phyloP scores from a whole-genome alignment of 1,140 invertebrate genomes.

The Drosophila sechellia region DNA sequence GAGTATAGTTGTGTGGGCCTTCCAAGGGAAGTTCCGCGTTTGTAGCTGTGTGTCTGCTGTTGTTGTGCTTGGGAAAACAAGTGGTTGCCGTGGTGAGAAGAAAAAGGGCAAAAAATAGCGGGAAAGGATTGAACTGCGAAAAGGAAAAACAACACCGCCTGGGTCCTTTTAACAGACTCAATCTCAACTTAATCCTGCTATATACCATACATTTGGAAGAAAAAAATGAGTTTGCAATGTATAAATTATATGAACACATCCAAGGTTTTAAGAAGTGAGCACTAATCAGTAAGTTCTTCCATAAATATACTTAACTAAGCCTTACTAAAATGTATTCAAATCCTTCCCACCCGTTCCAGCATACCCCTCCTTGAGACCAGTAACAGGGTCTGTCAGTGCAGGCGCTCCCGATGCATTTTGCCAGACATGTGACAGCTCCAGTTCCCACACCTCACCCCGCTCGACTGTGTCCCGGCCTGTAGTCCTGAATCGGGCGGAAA shows the following conservation, averaged over 20 bases:
- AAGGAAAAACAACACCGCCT: constrained; percentile 13
- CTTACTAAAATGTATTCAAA: background rate
- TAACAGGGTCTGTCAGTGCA: constrained; percentile 11
- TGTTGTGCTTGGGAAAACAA: constrained; percentile 84
- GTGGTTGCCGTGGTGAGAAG: constrained; percentile 83
- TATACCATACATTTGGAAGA: too few relatives aligned
- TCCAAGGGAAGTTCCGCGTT: constrained; percentile 13
- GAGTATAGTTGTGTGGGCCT: constrained; percentile 1
- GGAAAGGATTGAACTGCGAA: constrained; percentile 34
- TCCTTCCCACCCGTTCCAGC: background rate
- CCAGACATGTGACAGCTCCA: constrained; percentile 66
- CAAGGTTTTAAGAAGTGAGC: too few relatives aligned
- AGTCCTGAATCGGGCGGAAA: constrained; percentile 50
- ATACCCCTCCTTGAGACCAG: background rate
- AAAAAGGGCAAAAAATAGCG: constrained; percentile 56
- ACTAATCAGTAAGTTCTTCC: too few relatives aligned
- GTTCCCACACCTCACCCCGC: constrained; percentile 22
- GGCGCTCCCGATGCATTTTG: constrained; percentile 30
- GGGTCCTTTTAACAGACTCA: too few relatives aligned
- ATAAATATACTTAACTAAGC: too few relatives aligned
- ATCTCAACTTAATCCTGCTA: too few relatives aligned
- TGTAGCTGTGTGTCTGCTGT: constrained; percentile 54
- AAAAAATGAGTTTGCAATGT: too few relatives aligned
- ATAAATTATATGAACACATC: too few relatives aligned
- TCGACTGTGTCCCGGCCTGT: constrained; percentile 10